Evolutionary conservation across 2,888 invertebrate species (phyloP).

Genomic region (Phyllotreta cruciferae): DNA sequence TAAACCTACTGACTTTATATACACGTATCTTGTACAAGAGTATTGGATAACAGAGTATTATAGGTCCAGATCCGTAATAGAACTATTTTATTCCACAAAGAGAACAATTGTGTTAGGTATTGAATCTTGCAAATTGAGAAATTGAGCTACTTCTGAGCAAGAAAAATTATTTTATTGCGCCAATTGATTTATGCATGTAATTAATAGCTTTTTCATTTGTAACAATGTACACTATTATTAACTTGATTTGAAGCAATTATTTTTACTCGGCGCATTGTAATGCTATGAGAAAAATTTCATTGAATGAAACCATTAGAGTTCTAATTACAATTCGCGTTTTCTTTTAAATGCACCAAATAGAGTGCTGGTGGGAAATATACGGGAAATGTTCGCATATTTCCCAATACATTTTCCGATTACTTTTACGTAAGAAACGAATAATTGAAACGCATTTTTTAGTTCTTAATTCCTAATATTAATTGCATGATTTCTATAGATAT

Average conservation of each 20-base stretch:
- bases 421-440: constrained; percentile 8
- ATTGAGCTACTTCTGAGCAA: no score
- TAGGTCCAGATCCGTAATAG: no score
- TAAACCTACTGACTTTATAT: no score
- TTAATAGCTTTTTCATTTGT: background rate
- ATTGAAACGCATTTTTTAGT: constrained; percentile 6
- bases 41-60: no score
- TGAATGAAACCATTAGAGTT: constrained; percentile 9
- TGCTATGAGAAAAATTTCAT: constrained; percentile 8
- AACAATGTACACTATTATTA: constrained; percentile 15
- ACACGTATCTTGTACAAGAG: no score
- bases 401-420: background rate
- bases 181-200: background rate
- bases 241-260: background rate
- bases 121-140: no score
- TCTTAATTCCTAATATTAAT: constrained; percentile 4
- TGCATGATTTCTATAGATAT: background rate
- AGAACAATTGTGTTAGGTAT: no score
- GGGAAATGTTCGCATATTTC: no score
- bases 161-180: no score
- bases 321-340: constrained; percentile 9
- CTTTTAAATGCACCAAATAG: background rate
- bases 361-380: no score
- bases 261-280: background rate
- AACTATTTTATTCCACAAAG: no score